phyloP scores from a whole-genome alignment of 2,888 invertebrate species.

The Eupithecia subumbrata region DNA sequence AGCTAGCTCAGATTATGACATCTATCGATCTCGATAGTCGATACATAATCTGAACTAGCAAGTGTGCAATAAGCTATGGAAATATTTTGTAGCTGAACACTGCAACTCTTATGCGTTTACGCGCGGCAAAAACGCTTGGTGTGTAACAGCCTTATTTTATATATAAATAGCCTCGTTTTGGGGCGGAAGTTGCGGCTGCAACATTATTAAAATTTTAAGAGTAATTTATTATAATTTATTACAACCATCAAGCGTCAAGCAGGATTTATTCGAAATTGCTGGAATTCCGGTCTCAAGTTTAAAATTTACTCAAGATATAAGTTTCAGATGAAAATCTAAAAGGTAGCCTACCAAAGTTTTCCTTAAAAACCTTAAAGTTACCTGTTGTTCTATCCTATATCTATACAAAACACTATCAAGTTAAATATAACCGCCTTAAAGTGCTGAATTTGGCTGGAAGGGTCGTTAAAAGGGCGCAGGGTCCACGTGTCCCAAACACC shows the following conservation, averaged over 20 bases:
- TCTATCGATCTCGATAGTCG: background rate
- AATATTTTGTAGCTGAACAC: background rate
- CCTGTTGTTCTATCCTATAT: conserved; percentile 10
- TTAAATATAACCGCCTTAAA: background rate
- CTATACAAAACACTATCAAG: background rate
- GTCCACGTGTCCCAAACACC: conserved; percentile 44
- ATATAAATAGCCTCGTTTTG: too few species aligned
- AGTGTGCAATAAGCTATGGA: too few species aligned
- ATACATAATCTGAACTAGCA: too few species aligned
- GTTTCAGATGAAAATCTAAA: background rate
- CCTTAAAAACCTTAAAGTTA: background rate
- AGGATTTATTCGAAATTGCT: conserved; percentile 12
- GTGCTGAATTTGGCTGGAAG: background rate
- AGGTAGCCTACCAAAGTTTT: too few species aligned
- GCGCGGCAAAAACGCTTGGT: background rate
- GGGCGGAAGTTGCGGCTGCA: conserved; percentile 19
- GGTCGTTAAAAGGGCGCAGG: background rate
- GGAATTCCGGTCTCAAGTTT: background rate
- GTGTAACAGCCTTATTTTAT: background rate
- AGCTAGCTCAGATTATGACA: conserved; percentile 14
- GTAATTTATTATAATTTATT: conserved; percentile 33
- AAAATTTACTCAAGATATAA: background rate
- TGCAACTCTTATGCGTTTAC: background rate
- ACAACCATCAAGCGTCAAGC: conserved; percentile 15
- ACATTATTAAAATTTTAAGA: conserved; percentile 34